Conservation (phyloP, 2,113 vertebrate genomes). For the Terrapene triunguis region DNA sequence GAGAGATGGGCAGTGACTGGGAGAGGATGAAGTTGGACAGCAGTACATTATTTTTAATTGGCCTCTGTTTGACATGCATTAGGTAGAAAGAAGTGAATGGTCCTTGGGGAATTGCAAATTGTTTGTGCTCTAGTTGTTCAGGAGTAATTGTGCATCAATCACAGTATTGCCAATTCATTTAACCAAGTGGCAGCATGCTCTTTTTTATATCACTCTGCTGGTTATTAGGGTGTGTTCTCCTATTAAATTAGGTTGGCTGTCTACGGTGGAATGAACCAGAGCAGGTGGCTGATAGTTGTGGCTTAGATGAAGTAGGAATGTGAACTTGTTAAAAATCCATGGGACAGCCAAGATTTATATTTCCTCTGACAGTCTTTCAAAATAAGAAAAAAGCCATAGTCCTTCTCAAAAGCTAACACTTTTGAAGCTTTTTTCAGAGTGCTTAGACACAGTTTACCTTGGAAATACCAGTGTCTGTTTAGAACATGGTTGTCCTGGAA, state of each 20-base stretch:
- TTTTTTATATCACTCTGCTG: not conserved
- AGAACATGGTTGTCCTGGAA: not conserved
- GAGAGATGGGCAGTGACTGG: not conserved
- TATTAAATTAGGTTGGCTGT: not conserved
- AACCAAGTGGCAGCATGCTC: not conserved
- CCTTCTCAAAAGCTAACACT: not conserved
- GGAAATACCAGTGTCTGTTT: not conserved
- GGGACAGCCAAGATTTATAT: not conserved
- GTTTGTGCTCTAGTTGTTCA: not conserved
- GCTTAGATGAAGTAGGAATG: not conserved
- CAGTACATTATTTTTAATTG: not conserved
- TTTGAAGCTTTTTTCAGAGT: not conserved
- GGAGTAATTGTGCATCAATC: not conserved
- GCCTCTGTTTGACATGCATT: not conserved
- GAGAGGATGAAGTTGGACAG: not conserved
- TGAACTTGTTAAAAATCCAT: not conserved
- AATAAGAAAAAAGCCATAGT: not conserved
- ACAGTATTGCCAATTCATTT: not conserved
- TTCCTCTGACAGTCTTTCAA: not conserved
- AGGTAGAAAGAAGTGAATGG: not conserved
- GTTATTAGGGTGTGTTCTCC: not conserved
- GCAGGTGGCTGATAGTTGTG: not conserved
- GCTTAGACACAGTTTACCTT: not conserved
- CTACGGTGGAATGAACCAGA: not conserved
- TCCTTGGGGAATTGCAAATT: not conserved